phyloP scores from a whole-genome alignment of 2,113 vertebrate genomes.

The Astur gentilis region DNA sequence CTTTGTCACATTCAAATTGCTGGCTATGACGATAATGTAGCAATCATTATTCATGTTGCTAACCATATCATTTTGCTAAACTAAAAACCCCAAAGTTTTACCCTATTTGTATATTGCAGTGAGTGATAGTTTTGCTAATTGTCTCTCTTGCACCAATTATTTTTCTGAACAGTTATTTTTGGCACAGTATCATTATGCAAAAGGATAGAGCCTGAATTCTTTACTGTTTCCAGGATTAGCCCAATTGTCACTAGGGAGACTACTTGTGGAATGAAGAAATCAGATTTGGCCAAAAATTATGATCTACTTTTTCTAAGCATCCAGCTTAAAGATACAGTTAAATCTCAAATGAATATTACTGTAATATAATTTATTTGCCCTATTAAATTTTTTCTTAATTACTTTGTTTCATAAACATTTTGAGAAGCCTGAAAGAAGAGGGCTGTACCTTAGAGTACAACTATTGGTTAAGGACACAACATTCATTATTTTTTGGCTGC shows the following conservation, averaged over 20 bases:
- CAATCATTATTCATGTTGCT: neutral
- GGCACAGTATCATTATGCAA: neutral
- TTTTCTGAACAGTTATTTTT: neutral
- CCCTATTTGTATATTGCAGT: neutral
- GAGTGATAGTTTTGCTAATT: neutral
- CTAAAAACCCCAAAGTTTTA: neutral
- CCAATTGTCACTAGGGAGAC: neutral
- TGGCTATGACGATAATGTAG: neutral
- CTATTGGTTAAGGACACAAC: neutral
- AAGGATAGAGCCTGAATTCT: neutral
- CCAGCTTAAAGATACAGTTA: neutral
- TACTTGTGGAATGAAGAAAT: neutral
- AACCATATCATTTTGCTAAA: neutral
- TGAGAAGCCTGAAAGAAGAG: neutral
- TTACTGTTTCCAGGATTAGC: neutral
- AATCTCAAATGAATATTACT: neutral
- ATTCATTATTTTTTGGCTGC: neutral
- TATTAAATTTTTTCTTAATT: neutral
- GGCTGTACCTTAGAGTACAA: neutral
- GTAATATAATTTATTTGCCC: neutral
- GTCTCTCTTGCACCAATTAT: neutral
- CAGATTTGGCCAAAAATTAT: neutral
- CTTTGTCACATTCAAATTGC: neutral
- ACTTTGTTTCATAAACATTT: neutral
- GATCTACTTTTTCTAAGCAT: neutral